These are phyloP conservation scores for Archilochus colubris DNA, from an alignment of 2,113 vertebrate genomes.

Conservation along the genomic window DNA sequence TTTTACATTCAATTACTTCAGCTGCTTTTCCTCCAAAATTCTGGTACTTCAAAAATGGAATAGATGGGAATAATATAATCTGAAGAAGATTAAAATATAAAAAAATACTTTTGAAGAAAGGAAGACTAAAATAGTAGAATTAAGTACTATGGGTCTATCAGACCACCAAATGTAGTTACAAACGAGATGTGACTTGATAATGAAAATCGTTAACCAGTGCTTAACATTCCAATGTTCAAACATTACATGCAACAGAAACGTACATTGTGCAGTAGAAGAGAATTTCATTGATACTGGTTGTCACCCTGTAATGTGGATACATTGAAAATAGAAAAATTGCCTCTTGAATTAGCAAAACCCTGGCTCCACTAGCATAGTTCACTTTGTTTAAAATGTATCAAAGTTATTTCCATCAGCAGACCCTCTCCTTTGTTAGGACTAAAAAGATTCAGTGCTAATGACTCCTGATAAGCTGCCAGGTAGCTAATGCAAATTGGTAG, in stretches of 20 bases:
- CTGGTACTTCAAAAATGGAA: not conserved
- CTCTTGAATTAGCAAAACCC: no score
- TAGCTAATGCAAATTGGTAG: no score
- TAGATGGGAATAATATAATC: not conserved
- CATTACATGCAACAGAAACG: not conserved
- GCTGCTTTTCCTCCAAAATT: not conserved
- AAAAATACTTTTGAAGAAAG: not conserved
- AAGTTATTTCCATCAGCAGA: no score
- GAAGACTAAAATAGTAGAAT: not conserved
- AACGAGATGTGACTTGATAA: not conserved
- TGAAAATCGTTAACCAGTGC: not conserved
- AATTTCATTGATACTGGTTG: accelerated
- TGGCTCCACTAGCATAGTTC: no score
- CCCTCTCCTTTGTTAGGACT: no score
- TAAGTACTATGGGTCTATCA: not conserved
- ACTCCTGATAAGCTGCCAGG: no score
- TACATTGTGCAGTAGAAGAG: not conserved
- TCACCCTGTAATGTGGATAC: no score
- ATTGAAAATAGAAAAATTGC: no score
- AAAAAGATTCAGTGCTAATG: no score
- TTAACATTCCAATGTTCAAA: not conserved
- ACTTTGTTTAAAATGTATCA: no score
- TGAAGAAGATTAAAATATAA: not conserved
- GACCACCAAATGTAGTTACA: not conserved
- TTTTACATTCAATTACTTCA: not conserved